Base-by-base conservation (phyloP, 2,797 vertebrate species). In the Muraenolepis orangiensis region DNA sequence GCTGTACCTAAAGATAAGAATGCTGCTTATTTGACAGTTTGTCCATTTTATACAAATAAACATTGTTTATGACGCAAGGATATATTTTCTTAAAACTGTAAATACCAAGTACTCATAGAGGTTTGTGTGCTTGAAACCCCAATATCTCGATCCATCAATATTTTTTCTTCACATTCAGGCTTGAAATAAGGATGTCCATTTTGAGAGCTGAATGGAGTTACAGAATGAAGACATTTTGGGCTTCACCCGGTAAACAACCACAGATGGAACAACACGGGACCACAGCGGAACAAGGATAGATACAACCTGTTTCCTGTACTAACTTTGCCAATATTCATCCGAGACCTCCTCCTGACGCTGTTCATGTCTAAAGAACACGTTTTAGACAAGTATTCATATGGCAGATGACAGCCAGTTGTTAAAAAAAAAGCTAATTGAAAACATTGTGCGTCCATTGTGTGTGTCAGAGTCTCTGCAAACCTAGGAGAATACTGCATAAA, bases 261-360 rank as follows among this genome's bases (percentile, higher is more conserved):
- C 93, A 91, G 87, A 90, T 87, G 92, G 92, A 94, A 93, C 92
- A 93, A 91, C 91, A 92, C 92, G 84, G 75, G 78, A 87, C 93
- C 91, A 38, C 90, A 90, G 89, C 87, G 79, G 85, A 92, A 94
- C 89, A 93, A 87, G 87, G 90, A 93, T 91, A 92, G 93, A 92
- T 93, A 91, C 88, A 87, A 93, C 88, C 90, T 93, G 92, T 94
- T 93, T 92, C 83, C 92, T 86, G 80, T 84, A 74, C 81, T 80
- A 85, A 87, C 85, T 81, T 78, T 79, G 88, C 88, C 84, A 90
- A 89, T 91, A 90, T 94, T 95, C 93, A 93, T 92, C 87, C 84
- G 86, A 84, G 84, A 81, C 78, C 81, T 87, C 77, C 88, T 78
- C 81, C 85, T 81, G 74, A 72, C 30, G 79, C 85, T 87, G 90